Evolutionary conservation across 2,888 invertebrate genomes (phyloP), one percentile per base, ranked within the genome.

Genomic region (Meiosimyza platycephala): DNA sequence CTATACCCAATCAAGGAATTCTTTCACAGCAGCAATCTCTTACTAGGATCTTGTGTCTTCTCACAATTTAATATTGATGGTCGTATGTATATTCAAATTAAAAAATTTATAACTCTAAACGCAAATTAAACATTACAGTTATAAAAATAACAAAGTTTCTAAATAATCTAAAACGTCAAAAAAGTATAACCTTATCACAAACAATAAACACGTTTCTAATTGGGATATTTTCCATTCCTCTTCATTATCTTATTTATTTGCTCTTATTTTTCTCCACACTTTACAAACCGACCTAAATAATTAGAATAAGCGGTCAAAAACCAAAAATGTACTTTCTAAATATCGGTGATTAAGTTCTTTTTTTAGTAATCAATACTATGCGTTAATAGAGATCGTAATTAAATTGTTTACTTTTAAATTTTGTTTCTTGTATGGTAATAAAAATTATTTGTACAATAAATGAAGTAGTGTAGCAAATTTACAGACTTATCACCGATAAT

Each of bases 251-350:
- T 62, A 52, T 65, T n/a, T 55, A 16, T 33, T 15, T 40, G 11
- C 57, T 65, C 18, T 15, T 65, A 66, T 47, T 72, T 57, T 71
- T 33, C n/a, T 71, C 65, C 55, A 54, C 47, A 62, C 50, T 51
- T 33, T 51, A 70, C 40, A 18, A 18, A 22, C 51, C 40, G 57
- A 62, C 64, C 64, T 64, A 51, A 64, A 64, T 64, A 40, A 40
- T 40, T 28, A 51, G 11, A 48, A 64, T 62, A n/a, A 50, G 51
- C 50, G 64, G 64, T 64, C 50, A 64, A 18, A 48, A 64, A 50
- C 12, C n/a, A 28, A 64, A 64, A 64, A 64, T 64, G 64, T 64
- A 22, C 50, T 50, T 63, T 60, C 22, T 18, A 60, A 52, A 15
- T 40, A 40, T 9, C 40, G 40, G 9, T 40, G 40, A 40, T 40